Base-by-base conservation (phyloP, 2,888 invertebrate species). In the Ceraclea dissimilis region DNA sequence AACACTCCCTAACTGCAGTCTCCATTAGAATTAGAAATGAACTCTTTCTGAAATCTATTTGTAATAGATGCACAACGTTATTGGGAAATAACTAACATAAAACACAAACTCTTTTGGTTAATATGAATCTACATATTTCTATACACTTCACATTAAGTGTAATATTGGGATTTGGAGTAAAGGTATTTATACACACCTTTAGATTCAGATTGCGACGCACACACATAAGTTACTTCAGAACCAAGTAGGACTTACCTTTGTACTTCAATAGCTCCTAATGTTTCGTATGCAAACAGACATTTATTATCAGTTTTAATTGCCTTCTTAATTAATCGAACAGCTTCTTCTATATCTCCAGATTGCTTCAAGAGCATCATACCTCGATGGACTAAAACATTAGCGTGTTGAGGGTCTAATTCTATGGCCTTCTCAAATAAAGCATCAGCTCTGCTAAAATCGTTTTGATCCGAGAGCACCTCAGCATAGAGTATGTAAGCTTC, bases 201-300 rank as follows among this genome's bases (percentile, higher is more conserved):
- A n/a, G n/a, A n/a, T n/a, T n/a, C n/a, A n/a, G n/a, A n/a, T n/a
- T n/a, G n/a, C n/a, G n/a, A n/a, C n/a, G n/a, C n/a, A n/a, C n/a
- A n/a, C n/a, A n/a, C n/a, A n/a, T n/a, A n/a, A n/a, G n/a, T n/a
- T n/a, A n/a, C n/a, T n/a, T n/a, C n/a, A n/a, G n/a, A n/a, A n/a
- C n/a, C n/a, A n/a, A n/a, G n/a, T n/a, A 26, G 26, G 4, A 26
- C 26, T 75, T 77, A 84, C 91, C 88, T 79, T 75, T 96, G 96
- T 62, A 96, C 92, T 81, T 95, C 93, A 63, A 97, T 88, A 21
- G 94, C 93, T 64, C 93, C 96, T 60, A 96, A 78, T 47, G 95
- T 94, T 77, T 97, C 97, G 71, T 91, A 95, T 8, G 93, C 96
- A 77, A 94, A 88, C 73, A 93, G 91, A 77, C 94, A 96, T 71